Conservation (phyloP, 2,888 invertebrate genomes). For the Ashinkailepas kermadecensis region DNA sequence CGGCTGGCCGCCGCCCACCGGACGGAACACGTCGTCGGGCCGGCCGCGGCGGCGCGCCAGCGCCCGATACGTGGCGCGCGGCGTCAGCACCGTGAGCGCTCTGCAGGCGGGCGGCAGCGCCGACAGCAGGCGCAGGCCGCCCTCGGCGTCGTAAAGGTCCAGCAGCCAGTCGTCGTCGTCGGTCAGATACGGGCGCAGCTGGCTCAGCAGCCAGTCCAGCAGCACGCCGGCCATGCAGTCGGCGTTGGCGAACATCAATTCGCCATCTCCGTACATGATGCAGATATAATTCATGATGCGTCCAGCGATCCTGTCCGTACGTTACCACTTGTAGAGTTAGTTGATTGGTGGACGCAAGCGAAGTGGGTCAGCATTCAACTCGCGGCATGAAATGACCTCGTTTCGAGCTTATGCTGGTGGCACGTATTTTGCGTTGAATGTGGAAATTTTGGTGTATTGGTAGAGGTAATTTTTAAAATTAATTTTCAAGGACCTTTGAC, state of each 20-base stretch:
- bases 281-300: not conserved
- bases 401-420: too few relatives aligned
- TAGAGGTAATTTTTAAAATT: too few relatives aligned
- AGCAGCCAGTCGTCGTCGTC: not conserved
- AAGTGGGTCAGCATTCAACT: too few relatives aligned
- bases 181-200: not conserved
- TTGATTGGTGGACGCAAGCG: too few relatives aligned
- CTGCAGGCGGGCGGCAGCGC: not conserved
- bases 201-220: not conserved
- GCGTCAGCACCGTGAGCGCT: not conserved
- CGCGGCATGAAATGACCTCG: too few relatives aligned
- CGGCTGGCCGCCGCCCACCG: not conserved
- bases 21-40: not conserved
- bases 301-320: too few relatives aligned
- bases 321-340: too few relatives aligned
- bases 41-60: not conserved
- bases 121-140: slow-evolving; percentile 1
- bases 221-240: not conserved
- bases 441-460: too few relatives aligned
- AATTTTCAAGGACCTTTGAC: too few relatives aligned
- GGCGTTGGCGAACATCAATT: not conserved
- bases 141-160: not conserved
- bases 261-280: not conserved
- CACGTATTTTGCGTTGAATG: too few relatives aligned
- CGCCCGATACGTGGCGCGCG: not conserved